These are phyloP conservation scores for Lordiphosa mommai DNA, from an alignment of 1,140 invertebrate species.

Conservation along the genomic window DNA sequence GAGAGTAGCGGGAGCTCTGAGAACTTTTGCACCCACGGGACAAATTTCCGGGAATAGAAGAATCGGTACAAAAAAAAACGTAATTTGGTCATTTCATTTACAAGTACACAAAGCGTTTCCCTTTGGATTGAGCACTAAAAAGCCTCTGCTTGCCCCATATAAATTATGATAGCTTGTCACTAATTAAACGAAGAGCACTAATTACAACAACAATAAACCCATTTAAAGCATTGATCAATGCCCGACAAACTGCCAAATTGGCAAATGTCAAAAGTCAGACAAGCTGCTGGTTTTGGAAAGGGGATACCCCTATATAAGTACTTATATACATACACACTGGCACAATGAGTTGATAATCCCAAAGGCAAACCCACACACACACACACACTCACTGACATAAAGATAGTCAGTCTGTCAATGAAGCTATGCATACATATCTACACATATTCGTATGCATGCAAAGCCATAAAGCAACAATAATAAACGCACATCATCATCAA, in stretches of 20 bases:
- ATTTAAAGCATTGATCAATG: constrained; percentile 17
- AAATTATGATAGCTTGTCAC: too few species aligned
- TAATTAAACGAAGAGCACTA: constrained; percentile 27
- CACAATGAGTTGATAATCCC: constrained; percentile 76
- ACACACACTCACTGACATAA: not conserved
- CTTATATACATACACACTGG: constrained; percentile 16
- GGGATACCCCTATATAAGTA: constrained; percentile 20
- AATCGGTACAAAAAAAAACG: too few species aligned
- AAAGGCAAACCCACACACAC: constrained; percentile 40
- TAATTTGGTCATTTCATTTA: too few species aligned
- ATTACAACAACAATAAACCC: constrained; percentile 33
- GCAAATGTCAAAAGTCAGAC: constrained; percentile 37
- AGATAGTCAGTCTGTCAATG: constrained; percentile 1
- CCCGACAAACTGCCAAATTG: constrained; percentile 33
- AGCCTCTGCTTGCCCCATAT: too few species aligned
- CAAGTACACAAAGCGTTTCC: too few species aligned
- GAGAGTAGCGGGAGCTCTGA: too few species aligned
- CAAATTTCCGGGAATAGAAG: too few species aligned
- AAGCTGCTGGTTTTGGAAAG: constrained; percentile 5
- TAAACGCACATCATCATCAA: constrained; percentile 74
- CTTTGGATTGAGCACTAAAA: too few species aligned
- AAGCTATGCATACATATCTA: constrained; percentile 11
- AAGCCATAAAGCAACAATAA: constrained; percentile 75
- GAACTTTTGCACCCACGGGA: too few species aligned
- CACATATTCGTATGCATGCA: constrained; percentile 52